Conservation (phyloP, 2,113 vertebrate species). For the Melozone crissalis region DNA sequence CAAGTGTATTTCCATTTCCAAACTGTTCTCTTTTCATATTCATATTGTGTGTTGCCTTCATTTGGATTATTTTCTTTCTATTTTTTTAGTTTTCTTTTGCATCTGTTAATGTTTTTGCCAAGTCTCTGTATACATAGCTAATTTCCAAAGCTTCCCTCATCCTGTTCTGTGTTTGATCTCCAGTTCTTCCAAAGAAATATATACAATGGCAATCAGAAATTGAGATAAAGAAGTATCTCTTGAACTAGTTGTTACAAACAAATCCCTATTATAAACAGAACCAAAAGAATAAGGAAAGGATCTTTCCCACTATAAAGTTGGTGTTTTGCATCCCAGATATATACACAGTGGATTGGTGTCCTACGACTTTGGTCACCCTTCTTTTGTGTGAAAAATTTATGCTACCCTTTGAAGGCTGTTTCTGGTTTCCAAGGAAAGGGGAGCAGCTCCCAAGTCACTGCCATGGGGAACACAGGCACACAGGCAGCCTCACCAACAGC, state of each 20-base stretch:
- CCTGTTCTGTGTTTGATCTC: background rate
- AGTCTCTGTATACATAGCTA: background rate
- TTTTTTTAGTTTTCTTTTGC: background rate
- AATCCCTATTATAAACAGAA: background rate
- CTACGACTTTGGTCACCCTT: background rate
- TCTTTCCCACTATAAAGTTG: background rate
- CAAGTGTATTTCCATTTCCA: conserved; percentile 43
- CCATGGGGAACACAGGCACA: background rate
- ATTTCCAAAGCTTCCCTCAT: conserved; percentile 37
- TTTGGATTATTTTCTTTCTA: background rate
- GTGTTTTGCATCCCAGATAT: background rate
- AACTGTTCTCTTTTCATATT: conserved; percentile 32
- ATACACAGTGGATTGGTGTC: background rate
- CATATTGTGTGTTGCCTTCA: conserved; percentile 11
- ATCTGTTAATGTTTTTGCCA: conserved; percentile 26
- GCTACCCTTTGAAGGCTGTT: background rate
- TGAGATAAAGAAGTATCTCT: background rate
- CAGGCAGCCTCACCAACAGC: background rate
- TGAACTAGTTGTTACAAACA: background rate
- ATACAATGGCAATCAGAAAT: conserved; percentile 21
- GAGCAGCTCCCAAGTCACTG: background rate
- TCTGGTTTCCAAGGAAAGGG: background rate
- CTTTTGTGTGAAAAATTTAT: background rate
- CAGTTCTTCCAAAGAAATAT: conserved; percentile 26
- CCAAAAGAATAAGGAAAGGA: background rate